Conservation (phyloP, 2,113 vertebrate species). For the Plecotus auritus region DNA sequence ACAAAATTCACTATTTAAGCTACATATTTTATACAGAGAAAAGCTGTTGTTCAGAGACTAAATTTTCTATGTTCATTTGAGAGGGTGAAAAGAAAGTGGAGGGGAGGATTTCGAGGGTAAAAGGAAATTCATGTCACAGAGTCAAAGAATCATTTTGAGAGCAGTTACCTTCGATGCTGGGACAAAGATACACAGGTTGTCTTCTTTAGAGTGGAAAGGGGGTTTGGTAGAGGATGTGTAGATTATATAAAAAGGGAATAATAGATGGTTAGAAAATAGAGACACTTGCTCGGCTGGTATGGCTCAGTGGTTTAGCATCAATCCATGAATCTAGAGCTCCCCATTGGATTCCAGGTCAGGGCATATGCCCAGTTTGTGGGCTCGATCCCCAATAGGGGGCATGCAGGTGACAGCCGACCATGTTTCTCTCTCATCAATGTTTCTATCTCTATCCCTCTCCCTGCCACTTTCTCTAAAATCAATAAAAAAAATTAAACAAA, state of each 20-base stretch:
- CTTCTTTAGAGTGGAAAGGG: background rate
- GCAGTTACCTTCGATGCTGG: background rate
- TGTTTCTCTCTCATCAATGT: too few relatives aligned
- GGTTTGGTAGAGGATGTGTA: background rate
- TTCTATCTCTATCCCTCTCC: too few relatives aligned
- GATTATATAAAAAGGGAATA: background rate
- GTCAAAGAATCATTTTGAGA: background rate
- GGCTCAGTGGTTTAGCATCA: too few relatives aligned
- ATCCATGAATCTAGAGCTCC: too few relatives aligned
- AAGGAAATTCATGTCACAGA: background rate
- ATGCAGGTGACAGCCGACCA: too few relatives aligned
- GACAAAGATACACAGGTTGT: background rate
- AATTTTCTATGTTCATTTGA: background rate
- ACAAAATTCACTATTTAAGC: background rate
- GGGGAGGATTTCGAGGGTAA: background rate
- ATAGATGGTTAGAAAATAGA: constrained; percentile 5
- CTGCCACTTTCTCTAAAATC: too few relatives aligned
- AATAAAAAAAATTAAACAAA: too few relatives aligned
- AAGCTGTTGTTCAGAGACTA: background rate
- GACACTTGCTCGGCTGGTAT: too few relatives aligned
- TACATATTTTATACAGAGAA: background rate
- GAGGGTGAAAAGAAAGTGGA: background rate
- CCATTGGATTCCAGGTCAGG: too few relatives aligned
- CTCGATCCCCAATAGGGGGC: too few relatives aligned
- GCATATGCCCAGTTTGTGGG: too few relatives aligned